phyloP scores from a whole-genome alignment of 2,888 invertebrate species.

The Hartigia nigra region DNA sequence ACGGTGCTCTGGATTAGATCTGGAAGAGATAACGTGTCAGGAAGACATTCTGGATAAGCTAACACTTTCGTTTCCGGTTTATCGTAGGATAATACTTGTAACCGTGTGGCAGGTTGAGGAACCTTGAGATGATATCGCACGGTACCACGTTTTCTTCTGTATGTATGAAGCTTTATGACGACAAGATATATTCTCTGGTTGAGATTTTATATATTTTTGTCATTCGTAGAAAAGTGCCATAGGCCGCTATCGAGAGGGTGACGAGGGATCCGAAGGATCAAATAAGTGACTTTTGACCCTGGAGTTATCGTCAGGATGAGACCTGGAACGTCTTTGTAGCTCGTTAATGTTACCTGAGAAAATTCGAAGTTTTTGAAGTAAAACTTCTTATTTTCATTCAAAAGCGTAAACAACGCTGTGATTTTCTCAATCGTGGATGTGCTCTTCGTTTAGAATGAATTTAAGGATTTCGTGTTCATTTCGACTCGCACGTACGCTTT shows the following conservation, averaged over 20 bases:
- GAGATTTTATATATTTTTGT: background rate
- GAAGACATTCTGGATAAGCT: background rate
- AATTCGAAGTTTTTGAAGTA: background rate
- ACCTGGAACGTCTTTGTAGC: background rate
- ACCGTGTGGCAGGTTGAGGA: background rate
- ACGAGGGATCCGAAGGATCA: background rate
- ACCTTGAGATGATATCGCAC: background rate
- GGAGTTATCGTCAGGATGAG: background rate
- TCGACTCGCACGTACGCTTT: background rate
- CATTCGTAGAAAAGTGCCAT: background rate
- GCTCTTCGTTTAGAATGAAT: background rate
- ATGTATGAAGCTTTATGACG: background rate
- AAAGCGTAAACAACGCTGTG: background rate
- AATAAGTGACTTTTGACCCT: background rate
- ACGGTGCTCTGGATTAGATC: background rate
- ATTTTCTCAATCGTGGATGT: background rate
- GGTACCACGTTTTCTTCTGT: background rate
- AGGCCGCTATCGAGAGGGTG: background rate
- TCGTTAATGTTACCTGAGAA: background rate
- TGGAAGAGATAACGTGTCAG: background rate
- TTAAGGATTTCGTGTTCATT: background rate
- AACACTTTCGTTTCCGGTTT: background rate
- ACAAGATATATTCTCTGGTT: background rate
- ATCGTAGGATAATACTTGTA: background rate
- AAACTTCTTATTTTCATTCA: background rate